phyloP scores from a whole-genome alignment of 2,888 invertebrate genomes.

The Nemotelus pantherinus region DNA sequence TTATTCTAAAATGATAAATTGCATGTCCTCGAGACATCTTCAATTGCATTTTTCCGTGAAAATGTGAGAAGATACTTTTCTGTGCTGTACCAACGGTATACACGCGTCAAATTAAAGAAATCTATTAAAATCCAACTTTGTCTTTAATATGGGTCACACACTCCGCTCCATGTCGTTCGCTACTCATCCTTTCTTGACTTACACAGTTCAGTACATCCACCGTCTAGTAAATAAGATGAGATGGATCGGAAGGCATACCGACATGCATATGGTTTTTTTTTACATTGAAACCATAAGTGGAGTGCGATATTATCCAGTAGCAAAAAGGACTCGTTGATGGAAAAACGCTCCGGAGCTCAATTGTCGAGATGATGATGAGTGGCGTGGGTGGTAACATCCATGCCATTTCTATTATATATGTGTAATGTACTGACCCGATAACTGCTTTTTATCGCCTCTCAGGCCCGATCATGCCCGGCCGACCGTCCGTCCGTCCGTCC shows the following conservation, averaged over 20 bases:
- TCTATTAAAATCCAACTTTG: no score
- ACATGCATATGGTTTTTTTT: conserved; percentile 10
- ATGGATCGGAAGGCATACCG: neutral
- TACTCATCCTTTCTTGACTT: neutral
- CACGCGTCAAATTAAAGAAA: no score
- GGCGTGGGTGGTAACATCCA: neutral
- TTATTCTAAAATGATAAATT: no score
- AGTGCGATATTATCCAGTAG: neutral
- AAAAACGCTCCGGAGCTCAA: neutral
- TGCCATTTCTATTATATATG: neutral
- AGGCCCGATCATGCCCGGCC: no score
- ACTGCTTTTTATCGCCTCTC: neutral
- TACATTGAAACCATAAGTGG: neutral
- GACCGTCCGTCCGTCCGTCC: neutral
- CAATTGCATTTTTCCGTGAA: no score
- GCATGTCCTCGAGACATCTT: no score
- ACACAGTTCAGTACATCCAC: no score
- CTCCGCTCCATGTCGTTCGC: neutral
- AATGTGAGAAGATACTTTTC: no score
- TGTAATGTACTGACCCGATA: conserved; percentile 34
- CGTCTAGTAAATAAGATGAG: neutral
- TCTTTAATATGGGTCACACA: neutral
- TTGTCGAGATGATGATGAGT: neutral
- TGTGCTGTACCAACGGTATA: no score
- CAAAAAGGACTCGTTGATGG: neutral